These are phyloP conservation scores for Halyomorpha halys DNA, from an alignment of 1,140 invertebrate species.

Conservation along the genomic window DNA sequence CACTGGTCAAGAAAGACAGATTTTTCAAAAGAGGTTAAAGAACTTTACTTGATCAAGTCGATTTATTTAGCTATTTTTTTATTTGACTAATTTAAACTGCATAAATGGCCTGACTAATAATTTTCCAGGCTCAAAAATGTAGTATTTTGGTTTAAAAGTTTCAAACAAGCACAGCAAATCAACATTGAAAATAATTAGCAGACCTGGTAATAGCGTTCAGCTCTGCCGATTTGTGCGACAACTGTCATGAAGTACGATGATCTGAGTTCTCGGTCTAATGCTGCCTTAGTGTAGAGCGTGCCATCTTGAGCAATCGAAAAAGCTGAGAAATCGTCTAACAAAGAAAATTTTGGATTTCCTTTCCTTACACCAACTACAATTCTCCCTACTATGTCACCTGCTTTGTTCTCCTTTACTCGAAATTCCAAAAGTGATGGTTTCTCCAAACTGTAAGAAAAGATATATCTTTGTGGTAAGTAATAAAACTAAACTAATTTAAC, in stretches of 20 bases:
- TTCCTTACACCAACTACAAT: constrained; percentile 38
- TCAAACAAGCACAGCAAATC: no score
- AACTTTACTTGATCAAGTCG: no score
- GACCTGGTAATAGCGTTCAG: constrained; percentile 60
- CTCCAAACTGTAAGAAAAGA: constrained; percentile 22
- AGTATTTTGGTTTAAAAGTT: no score
- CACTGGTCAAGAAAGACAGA: no score
- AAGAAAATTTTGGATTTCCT: constrained; percentile 51
- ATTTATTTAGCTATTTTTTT: no score
- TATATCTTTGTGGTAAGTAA: no score
- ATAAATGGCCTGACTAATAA: no score
- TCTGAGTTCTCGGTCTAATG: constrained; percentile 64
- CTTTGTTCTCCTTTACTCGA: constrained; percentile 64
- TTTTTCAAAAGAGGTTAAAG: no score
- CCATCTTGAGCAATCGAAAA: constrained; percentile 67
- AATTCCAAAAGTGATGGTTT: constrained; percentile 57
- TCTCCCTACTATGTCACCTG: constrained; percentile 62
- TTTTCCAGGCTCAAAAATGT: no score
- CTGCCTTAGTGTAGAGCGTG: constrained; percentile 59
- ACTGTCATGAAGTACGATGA: constrained; percentile 65
- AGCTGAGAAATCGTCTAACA: constrained; percentile 69
- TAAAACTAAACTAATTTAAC: neutral
- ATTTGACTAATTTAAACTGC: no score
- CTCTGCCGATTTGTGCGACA: constrained; percentile 60
- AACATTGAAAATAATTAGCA: constrained; percentile 12